Evolutionary conservation across 2,113 vertebrate species (phyloP).

Genomic region (Scalopus aquaticus): DNA sequence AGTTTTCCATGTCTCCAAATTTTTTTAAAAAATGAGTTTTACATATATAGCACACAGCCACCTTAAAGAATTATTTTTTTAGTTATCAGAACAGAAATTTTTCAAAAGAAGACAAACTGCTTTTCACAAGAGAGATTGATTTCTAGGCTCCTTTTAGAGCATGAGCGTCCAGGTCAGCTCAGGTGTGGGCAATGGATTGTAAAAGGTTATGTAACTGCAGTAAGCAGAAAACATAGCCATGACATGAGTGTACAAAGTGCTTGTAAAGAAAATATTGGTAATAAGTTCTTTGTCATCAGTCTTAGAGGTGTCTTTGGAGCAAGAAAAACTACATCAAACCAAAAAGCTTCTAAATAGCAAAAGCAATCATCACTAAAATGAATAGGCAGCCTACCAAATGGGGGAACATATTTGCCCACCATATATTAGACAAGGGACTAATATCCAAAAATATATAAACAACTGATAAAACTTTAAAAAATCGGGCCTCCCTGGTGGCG

Average conservation of each 20-base stretch:
- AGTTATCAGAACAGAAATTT: conserved; percentile 19
- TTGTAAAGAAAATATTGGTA: too few species aligned
- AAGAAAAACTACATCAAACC: too few species aligned
- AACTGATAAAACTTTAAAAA: too few species aligned
- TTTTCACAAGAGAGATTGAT: conserved; percentile 22
- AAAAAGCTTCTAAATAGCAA: too few species aligned
- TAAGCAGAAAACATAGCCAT: neutral
- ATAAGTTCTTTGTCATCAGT: too few species aligned
- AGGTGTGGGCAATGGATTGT: neutral
- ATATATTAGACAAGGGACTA: too few species aligned
- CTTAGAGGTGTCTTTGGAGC: too few species aligned
- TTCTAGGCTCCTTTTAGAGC: neutral
- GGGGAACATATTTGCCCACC: too few species aligned
- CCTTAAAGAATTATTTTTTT: neutral
- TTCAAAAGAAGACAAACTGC: conserved; percentile 51
- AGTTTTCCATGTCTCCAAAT: neutral
- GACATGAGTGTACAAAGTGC: accelerated
- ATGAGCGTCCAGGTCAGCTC: neutral
- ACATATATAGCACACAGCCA: neutral
- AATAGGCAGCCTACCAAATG: too few species aligned
- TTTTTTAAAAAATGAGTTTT: neutral
- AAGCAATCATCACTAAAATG: too few species aligned
- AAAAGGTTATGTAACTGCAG: neutral
- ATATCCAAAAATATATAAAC: too few species aligned
- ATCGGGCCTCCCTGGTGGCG: too few species aligned